Evolutionary conservation across 2,113 vertebrate species (phyloP), one percentile per base, ranked within the genome.

Genomic region (Numida meleagris): DNA sequence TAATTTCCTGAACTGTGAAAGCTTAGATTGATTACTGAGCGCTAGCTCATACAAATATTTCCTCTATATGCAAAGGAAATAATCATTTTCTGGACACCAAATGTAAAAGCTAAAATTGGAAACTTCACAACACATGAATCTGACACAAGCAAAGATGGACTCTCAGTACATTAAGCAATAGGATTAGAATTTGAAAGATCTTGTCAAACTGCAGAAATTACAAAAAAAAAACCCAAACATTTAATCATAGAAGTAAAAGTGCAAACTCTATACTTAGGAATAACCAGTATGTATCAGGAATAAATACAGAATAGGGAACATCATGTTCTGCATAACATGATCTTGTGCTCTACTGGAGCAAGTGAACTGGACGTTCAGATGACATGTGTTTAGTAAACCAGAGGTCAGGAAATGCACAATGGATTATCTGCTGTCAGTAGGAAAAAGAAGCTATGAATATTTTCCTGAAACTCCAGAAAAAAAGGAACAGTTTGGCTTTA

Each of bases 391-490:
- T 50, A 46, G 65, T 73, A 97, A 95, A 86, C 71, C 91, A 71
- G 36, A 66, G 20, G 43, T 93, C 72, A 86, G 80, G 82, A 72
- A 95, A 90, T 43, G 63, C 73, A 38, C 85, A 94, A 73, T 10
- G 67, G 78, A 67, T 81, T 77, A 78, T 67, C 91, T 83, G 70
- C 62, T 75, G 75, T 82, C 66, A 95, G 40, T 0, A 48, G 3
- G 16, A 43, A 40, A 12, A n/a, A 79, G 81, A 79, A 48, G 3
- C 34, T 51, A 82, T 7, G 6, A 20, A n/a, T 67, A 59, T 80
- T 95, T 82, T 65, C 66, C 46, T 66, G 82, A 75, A 96, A 94
- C 61, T 89, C 93, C 65, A 76, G 45, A 68, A 66, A 50, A 79
- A 89, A 88, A 27, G 10, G 2, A 55, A 33, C 71, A 62, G 10